Conservation (phyloP, 2,888 invertebrate species). For the Metalampra italica region DNA sequence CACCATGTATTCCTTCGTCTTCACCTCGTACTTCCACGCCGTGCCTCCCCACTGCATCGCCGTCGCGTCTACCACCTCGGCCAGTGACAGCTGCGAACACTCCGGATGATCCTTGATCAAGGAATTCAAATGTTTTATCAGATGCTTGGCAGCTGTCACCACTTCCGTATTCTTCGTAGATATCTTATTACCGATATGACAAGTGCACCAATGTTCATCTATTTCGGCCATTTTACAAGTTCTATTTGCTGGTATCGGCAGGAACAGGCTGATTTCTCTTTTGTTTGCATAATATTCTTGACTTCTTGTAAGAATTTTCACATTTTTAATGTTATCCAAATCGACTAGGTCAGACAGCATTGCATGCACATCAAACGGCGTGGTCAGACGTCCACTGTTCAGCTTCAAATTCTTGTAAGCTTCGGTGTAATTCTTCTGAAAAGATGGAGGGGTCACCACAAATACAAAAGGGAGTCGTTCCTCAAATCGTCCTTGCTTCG, state of each 20-base stretch:
- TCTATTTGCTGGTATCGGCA: conserved; percentile 80
- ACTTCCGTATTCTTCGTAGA: conserved; percentile 67
- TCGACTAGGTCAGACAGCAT: conserved; percentile 82
- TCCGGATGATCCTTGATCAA: conserved; percentile 75
- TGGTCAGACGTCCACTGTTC: conserved; percentile 83
- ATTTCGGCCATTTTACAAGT: conserved; percentile 86
- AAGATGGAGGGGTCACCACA: conserved; percentile 82
- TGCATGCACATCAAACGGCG: conserved; percentile 85
- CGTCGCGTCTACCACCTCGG: conserved; percentile 28
- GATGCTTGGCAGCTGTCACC: conserved; percentile 71
- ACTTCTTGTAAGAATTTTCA: conserved; percentile 27
- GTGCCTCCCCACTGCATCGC: conserved; percentile 72
- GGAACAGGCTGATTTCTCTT: conserved; percentile 84
- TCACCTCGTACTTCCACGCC: conserved; percentile 30
- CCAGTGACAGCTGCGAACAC: conserved; percentile 79
- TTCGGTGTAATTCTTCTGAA: conserved; percentile 75
- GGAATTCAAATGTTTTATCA: conserved; percentile 81
- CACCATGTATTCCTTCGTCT: conserved; percentile 78
- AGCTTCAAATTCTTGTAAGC: conserved; percentile 78
- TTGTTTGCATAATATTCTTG: conserved; percentile 36
- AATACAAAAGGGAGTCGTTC: conserved; percentile 89
- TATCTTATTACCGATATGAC: conserved; percentile 79
- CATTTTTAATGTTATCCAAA: conserved; percentile 35
- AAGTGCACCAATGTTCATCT: conserved; percentile 88
- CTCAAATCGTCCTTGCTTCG: conserved; percentile 88